Evolutionary conservation across 2,797 vertebrate genomes (phyloP).

Genomic region (Smutsia gigantea): DNA sequence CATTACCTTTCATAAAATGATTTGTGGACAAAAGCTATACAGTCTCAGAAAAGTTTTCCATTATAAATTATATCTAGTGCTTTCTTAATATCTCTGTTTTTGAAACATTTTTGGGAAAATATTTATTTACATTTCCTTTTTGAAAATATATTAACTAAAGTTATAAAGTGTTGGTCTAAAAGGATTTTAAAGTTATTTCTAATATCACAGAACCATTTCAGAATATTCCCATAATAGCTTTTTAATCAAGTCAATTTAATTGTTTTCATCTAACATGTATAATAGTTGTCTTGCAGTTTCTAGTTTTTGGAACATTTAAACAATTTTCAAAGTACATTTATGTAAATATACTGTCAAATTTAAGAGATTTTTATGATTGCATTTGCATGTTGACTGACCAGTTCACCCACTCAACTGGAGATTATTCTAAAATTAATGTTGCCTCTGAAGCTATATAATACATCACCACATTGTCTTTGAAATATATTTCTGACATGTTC

Average conservation of each 20-base stretch:
- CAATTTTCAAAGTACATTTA: background rate
- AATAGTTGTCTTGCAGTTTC: background rate
- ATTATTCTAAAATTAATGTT: constrained; percentile 50
- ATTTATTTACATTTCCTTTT: background rate
- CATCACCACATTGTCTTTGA: background rate
- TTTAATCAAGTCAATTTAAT: background rate
- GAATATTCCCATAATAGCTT: background rate
- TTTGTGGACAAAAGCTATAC: background rate
- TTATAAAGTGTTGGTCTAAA: background rate
- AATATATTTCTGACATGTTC: constrained; percentile 51
- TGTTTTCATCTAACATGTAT: background rate
- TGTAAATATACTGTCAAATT: background rate
- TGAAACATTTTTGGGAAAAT: background rate
- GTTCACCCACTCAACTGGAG: background rate
- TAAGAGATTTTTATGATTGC: background rate
- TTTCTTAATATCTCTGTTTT: background rate
- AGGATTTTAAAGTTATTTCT: background rate
- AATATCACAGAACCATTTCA: background rate
- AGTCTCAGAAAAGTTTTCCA: background rate
- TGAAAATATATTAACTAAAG: background rate
- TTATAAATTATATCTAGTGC: background rate
- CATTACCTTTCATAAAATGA: background rate
- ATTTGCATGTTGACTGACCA: background rate
- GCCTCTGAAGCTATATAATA: background rate
- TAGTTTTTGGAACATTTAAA: background rate